Evolutionary conservation across 1,140 invertebrate genomes (phyloP).

Genomic region (Neodiprion virginianus): DNA sequence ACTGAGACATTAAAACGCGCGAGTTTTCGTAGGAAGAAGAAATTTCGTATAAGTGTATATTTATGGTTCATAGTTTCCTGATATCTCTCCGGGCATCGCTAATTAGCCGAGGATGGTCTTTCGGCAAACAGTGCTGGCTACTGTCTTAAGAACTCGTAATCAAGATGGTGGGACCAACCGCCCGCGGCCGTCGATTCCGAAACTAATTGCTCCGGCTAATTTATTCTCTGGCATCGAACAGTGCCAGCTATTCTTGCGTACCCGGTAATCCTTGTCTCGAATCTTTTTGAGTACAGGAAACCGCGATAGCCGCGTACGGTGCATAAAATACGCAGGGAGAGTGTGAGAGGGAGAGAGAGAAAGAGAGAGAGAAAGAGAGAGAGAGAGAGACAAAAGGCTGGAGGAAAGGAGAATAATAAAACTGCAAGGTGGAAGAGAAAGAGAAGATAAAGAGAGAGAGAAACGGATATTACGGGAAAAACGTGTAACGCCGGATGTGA

Average conservation of each 20-base stretch:
- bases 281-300: slow-evolving; percentile 32
- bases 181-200: slow-evolving; percentile 57
- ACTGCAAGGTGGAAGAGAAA: not conserved
- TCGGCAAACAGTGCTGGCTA: slow-evolving; percentile 61
- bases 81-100: slow-evolving; percentile 62
- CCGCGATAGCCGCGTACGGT: not conserved
- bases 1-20: not conserved
- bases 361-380: not conserved
- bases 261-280: slow-evolving; percentile 43
- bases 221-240: slow-evolving; percentile 60
- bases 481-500: not conserved
- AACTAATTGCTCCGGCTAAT: slow-evolving; percentile 63
- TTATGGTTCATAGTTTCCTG: slow-evolving; percentile 56
- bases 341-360: not conserved
- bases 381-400: not conserved
- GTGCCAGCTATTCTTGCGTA: slow-evolving; percentile 51
- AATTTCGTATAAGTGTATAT: slow-evolving; percentile 36
- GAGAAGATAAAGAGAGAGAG: not conserved
- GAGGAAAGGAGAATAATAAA: not conserved
- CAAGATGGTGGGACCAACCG: slow-evolving; percentile 62
- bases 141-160: slow-evolving; percentile 55
- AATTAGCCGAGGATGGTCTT: slow-evolving; percentile 59
- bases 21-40: not conserved
- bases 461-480: not conserved
- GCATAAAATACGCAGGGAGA: not conserved